Evolutionary conservation across 2,888 invertebrate species (phyloP).

Genomic region (Geophilus truncorum): DNA sequence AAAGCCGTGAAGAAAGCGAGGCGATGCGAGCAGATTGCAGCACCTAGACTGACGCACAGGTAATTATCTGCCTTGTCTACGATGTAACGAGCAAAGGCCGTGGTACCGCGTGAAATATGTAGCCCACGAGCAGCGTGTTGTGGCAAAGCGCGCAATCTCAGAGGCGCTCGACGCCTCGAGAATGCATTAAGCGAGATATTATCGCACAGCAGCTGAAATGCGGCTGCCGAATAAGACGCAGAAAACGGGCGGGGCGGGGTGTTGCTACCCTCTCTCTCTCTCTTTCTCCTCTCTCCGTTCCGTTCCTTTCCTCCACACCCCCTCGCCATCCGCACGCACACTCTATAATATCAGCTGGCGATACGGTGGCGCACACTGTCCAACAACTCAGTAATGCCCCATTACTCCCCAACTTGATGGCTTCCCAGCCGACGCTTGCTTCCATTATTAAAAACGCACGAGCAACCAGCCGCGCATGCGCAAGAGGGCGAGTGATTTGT

Average conservation of each 20-base stretch:
- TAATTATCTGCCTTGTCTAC: conserved; percentile 28
- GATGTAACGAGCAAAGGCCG: conserved; percentile 14
- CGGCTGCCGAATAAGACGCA: neutral
- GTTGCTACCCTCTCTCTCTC: neutral
- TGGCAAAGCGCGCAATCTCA: neutral
- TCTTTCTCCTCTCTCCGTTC: no score
- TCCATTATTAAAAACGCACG: conserved; percentile 27
- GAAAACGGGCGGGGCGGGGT: conserved; percentile 18
- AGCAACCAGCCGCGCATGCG: conserved; percentile 31
- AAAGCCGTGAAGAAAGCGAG: neutral
- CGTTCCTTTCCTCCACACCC: neutral
- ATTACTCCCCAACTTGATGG: conserved; percentile 26
- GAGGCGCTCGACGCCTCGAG: conserved; percentile 11
- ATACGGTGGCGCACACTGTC: conserved; percentile 9
- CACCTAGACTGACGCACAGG: conserved; percentile 9
- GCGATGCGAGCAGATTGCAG: conserved; percentile 25
- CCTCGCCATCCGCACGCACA: conserved; percentile 4
- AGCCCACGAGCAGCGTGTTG: conserved; percentile 25
- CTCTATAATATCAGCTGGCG: conserved; percentile 8
- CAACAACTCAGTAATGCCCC: conserved; percentile 15
- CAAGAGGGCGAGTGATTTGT: conserved; percentile 29
- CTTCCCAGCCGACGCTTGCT: conserved; percentile 20
- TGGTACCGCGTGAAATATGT: conserved; percentile 29
- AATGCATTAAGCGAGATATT: conserved; percentile 31
- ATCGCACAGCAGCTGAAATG: conserved; percentile 22